Evolutionary conservation across 1,140 invertebrate species (phyloP).

Genomic region (Ceratosolen solmsi): DNA sequence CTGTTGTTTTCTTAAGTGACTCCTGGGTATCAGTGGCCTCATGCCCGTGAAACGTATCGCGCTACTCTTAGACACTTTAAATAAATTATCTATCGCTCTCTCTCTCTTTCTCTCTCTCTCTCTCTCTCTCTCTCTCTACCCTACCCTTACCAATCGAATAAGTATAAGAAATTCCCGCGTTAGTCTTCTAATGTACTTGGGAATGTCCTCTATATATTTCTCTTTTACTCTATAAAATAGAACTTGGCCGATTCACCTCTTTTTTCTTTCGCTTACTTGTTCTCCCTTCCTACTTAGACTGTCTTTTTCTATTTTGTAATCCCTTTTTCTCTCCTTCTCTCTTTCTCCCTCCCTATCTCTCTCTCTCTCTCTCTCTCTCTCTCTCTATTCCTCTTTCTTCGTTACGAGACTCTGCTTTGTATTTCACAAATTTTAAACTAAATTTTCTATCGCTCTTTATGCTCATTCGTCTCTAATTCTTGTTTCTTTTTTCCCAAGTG

Average conservation of each 20-base stretch:
- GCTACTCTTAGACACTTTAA: constrained; percentile 14
- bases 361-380: background rate
- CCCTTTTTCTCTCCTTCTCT: no score
- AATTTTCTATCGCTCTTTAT: constrained; percentile 41
- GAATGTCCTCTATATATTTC: constrained; percentile 12
- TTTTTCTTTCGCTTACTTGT: constrained; percentile 30
- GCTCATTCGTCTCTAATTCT: background rate
- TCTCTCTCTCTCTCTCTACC: constrained; percentile 1
- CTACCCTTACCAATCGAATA: background rate
- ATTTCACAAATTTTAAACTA: constrained; percentile 48
- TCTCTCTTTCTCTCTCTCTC: background rate
- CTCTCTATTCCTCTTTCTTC: background rate
- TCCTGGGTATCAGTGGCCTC: background rate
- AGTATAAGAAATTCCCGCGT: background rate
- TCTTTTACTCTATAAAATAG: constrained; percentile 32
- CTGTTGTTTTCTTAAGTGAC: background rate
- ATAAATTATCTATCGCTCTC: constrained; percentile 27
- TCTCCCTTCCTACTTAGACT: no score
- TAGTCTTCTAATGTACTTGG: background rate
- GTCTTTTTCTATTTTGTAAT: no score
- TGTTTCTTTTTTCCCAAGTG: constrained; percentile 32
- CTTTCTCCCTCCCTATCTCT: background rate
- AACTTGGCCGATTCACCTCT: constrained; percentile 34
- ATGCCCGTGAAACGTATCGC: background rate
- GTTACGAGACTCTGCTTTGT: constrained; percentile 20